Percentiles rank a stretch among this genome's conserved stretches.
These are phyloP conservation scores for Chelonus insularis DNA, from an alignment of 1,140 invertebrate genomes.

Conservation along the genomic window DNA sequence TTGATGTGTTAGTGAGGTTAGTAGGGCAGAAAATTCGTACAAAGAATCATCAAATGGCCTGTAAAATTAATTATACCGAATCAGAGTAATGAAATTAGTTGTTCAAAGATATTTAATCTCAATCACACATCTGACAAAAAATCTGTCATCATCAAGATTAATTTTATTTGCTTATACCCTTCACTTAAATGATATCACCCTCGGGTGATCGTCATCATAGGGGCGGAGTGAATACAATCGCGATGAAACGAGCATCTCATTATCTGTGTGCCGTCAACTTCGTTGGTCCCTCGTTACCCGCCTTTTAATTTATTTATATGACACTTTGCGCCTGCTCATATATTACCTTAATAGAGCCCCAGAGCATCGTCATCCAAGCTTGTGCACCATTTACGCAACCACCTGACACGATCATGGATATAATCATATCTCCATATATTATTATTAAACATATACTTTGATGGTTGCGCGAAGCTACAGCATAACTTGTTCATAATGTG, in stretches of 20 bases:
- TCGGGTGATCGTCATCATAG: slow-evolving; percentile 16
- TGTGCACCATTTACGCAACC: slow-evolving; percentile 17
- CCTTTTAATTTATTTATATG: slow-evolving; percentile 30
- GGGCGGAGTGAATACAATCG: slow-evolving; percentile 25
- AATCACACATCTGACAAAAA: too few species aligned
- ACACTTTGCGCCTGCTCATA: slow-evolving; percentile 25
- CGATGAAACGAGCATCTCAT: slow-evolving; percentile 26
- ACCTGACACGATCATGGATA: not conserved
- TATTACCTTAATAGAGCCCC: slow-evolving; percentile 1
- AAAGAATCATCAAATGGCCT: too few species aligned
- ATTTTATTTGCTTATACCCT: too few species aligned
- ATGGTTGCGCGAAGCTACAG: not conserved
- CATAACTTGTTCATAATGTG: slow-evolving; percentile 9
- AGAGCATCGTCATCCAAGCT: not conserved
- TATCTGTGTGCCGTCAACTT: slow-evolving; percentile 14
- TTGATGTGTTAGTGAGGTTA: too few species aligned
- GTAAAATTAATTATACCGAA: too few species aligned
- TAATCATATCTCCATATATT: slow-evolving; percentile 16
- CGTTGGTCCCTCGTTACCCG: not conserved
- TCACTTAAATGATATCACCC: not conserved
- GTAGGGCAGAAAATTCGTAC: too few species aligned
- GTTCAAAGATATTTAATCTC: too few species aligned
- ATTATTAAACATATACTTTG: slow-evolving; percentile 14
- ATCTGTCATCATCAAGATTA: too few species aligned
- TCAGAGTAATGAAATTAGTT: too few species aligned